Conservation (phyloP, 2,888 invertebrate genomes). For the Quadriops clusia region DNA sequence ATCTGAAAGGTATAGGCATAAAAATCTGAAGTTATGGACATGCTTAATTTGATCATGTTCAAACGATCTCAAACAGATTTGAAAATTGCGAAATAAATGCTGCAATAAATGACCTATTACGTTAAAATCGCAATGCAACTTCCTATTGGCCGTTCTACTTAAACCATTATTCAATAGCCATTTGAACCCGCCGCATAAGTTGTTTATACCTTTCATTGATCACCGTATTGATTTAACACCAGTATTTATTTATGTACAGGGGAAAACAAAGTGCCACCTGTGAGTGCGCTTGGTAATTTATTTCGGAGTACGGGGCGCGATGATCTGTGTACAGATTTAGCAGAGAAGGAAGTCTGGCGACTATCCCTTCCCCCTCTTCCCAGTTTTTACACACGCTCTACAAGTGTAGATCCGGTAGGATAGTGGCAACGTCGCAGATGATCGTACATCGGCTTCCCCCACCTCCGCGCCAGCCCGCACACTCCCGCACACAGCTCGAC, state of each 20-base stretch:
- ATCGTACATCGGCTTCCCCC: constrained; percentile 18
- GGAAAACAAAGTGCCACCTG: no score
- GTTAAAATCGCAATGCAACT: constrained; percentile 16
- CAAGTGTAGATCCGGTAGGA: constrained; percentile 36
- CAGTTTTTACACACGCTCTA: constrained; percentile 19
- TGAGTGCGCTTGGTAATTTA: constrained; percentile 17
- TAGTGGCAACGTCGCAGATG: constrained; percentile 24
- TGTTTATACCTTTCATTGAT: no score
- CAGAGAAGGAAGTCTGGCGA: constrained; percentile 33
- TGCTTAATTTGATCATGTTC: no score
- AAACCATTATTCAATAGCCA: constrained; percentile 7
- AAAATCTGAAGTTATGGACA: no score
- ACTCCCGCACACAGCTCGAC: constrained; percentile 16
- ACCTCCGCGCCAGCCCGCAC: constrained; percentile 25
- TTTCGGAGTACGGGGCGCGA: constrained; percentile 18
- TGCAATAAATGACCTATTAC: constrained; percentile 22
- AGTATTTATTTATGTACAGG: no score
- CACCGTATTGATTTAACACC: no score
- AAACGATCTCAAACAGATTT: no score
- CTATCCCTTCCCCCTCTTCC: constrained; percentile 17
- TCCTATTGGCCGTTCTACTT: constrained; percentile 20
- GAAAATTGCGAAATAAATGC: constrained; percentile 16
- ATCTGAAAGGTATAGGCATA: no score
- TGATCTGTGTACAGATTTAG: constrained; percentile 26
- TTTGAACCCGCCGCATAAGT: neutral